Evolutionary conservation across 2,797 vertebrate species (phyloP), one percentile per base, ranked within the genome.

Genomic region (Danio kyathit): DNA sequence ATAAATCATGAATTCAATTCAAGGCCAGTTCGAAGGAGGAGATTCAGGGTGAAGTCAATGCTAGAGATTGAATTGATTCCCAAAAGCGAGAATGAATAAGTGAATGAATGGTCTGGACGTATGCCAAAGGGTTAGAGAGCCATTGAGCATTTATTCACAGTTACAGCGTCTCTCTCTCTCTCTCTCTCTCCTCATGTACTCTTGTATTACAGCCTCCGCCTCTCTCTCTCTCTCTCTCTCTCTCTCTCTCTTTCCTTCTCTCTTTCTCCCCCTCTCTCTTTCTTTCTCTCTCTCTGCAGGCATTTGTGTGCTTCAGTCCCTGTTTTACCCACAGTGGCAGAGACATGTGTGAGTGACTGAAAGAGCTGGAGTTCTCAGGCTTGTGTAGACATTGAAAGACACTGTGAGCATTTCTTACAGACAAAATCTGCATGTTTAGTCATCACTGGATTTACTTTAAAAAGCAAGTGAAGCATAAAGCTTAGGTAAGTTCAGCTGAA

Each of bases 241-340:
- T 88, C 57, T 87, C 80, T 79, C 46, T 79, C 46, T 89, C 84
- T 65, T 82, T 38, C 70, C 59, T 70, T 19, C 75, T 56, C 51
- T 44, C 66, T 72, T 43, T 83, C 72, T 40, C 81, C 78, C 49
- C 60, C 75, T 82, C 85, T 84, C 89, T 84, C 90, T 87, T 87
- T 87, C 88, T 87, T 88, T 77, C 84, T 14, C 80, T 80, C 86
- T 82, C 38, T 43, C 13, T 84, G 85, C 72, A 71, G 85, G 41
- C 13, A 65, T 52, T 41, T 74, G n/a, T 81, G 80, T 72, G 82
- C 76, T 77, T 81, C 72, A 74, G 49, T 82, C 75, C 81, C 44
- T 76, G 78, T 49, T 61, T 56, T 74, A 72, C 70, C 56, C 65
- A 83, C 73, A 84, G 89, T 89, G 88, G 85, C 86, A 71, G 82